Evolutionary conservation across 2,888 invertebrate genomes (phyloP), one percentile per base, ranked within the genome.

Genomic region (Acholoe squamosa): DNA sequence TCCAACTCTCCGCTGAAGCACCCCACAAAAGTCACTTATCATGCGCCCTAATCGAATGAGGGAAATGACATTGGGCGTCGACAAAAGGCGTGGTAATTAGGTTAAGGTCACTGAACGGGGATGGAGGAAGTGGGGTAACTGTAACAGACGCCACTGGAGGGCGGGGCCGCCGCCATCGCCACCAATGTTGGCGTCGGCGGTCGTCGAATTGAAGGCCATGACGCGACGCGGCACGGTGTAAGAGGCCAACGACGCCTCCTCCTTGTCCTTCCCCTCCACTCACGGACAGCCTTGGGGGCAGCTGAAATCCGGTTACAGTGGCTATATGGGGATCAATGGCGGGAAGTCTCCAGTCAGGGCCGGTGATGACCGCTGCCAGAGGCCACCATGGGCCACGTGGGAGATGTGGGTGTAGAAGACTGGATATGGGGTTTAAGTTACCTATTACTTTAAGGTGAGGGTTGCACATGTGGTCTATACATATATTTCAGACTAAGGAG

Each of bases 21-120:
- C 71, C 84, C 84, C 43, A 84, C 84, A 84, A 84, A 84, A 84
- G 84, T 84, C 84, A 84, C 84, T 84, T 84, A 84, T 84, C 84
- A 84, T 43, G 84, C n/a, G n/a, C 84, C 43, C 84, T 84, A 84
- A 84, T 84, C 84, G 12, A 22, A 84, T 84, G 25, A 84, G 84
- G 43, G 84, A 84, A 84, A 84, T 84, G 84, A 84, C 84, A 84
- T 84, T 51, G 84, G 84, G 22, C 43, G 43, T 84, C 84, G 25
- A 84, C 84, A 84, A 84, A 84, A 22, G 43, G 34, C 43, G 84
- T 51, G 34, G n/a, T 84, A 84, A 84, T 84, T 84, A 43, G 84
- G 84, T 84, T 84, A 84, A 34, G 77, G 77, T 0, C 43, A 43
- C 43, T 3, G 43, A 10, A 7, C 14, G 61, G 61, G n/a, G 61